Evolutionary conservation across 2,888 invertebrate species (phyloP).

Genomic region (Erebia aethiops): DNA sequence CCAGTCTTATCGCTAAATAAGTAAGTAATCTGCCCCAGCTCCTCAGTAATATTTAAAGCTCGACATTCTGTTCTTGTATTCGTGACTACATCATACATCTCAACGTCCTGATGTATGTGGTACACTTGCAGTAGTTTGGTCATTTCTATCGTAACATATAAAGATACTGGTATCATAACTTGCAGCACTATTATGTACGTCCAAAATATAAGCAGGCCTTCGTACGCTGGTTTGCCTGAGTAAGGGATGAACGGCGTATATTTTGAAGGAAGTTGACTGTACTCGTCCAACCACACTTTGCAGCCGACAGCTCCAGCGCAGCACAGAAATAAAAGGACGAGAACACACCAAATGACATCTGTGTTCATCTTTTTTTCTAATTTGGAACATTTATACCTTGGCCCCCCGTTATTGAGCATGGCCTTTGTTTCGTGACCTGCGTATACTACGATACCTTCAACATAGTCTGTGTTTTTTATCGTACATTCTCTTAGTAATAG

Average conservation of each 20-base stretch:
- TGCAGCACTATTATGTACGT: slow-evolving; percentile 97
- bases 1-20: slow-evolving; percentile 99
- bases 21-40: slow-evolving; percentile 95
- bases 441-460: slow-evolving; percentile 98
- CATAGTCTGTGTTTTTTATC: slow-evolving; percentile 97
- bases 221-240: slow-evolving; percentile 84
- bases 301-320: slow-evolving; percentile 95
- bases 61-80: slow-evolving; percentile 92
- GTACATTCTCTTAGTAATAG: slow-evolving; percentile 96
- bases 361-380: slow-evolving; percentile 97
- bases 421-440: slow-evolving; percentile 99
- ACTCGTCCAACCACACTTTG: slow-evolving; percentile 91
- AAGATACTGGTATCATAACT: slow-evolving; percentile 97
- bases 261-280: slow-evolving; percentile 65
- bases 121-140: slow-evolving; percentile 97
- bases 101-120: slow-evolving; percentile 95
- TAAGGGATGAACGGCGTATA: slow-evolving; percentile 87
- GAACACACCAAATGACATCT: slow-evolving; percentile 98
- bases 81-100: slow-evolving; percentile 92
- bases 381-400: slow-evolving; percentile 95
- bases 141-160: slow-evolving; percentile 98
- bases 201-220: slow-evolving; percentile 95
- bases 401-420: slow-evolving; percentile 98
- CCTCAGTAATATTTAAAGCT: slow-evolving; percentile 98
- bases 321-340: slow-evolving; percentile 94